These are phyloP conservation scores for Sarcophaga bullata DNA, from an alignment of 1,140 invertebrate species.

Conservation along the genomic window DNA sequence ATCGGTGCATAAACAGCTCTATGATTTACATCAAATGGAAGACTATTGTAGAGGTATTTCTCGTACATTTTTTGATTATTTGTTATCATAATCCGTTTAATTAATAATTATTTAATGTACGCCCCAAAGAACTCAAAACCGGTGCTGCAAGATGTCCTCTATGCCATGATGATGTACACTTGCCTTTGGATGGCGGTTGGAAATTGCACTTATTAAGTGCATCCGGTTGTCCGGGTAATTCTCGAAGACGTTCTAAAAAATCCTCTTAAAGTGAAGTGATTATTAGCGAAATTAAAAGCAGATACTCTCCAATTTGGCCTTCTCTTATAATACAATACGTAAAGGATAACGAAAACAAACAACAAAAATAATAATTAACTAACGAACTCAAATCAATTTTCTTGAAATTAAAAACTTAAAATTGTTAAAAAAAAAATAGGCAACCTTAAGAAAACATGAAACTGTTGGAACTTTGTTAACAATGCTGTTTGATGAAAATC, in stretches of 20 bases:
- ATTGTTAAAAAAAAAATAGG: too few species aligned
- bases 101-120: too few species aligned
- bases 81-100: too few species aligned
- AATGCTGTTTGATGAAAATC: too few species aligned
- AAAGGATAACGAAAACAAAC: neutral
- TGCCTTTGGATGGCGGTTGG: conserved; percentile 65
- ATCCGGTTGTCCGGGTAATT: conserved; percentile 62
- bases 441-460: too few species aligned
- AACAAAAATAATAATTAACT: too few species aligned
- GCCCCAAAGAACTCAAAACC: conserved; percentile 67
- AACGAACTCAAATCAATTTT: neutral
- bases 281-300: neutral
- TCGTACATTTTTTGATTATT: neutral
- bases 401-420: too few species aligned
- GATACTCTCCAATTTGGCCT: neutral
- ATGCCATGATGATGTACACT: conserved; percentile 75
- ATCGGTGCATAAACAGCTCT: conserved; percentile 72
- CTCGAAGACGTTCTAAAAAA: conserved; percentile 62
- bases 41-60: conserved; percentile 68
- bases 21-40: conserved; percentile 72
- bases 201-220: conserved; percentile 65
- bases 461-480: too few species aligned
- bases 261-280: conserved; percentile 36
- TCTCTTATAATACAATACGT: neutral
- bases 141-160: conserved; percentile 77